phyloP scores from a whole-genome alignment of 2,888 invertebrate species.

The Meandrusa payeni region DNA sequence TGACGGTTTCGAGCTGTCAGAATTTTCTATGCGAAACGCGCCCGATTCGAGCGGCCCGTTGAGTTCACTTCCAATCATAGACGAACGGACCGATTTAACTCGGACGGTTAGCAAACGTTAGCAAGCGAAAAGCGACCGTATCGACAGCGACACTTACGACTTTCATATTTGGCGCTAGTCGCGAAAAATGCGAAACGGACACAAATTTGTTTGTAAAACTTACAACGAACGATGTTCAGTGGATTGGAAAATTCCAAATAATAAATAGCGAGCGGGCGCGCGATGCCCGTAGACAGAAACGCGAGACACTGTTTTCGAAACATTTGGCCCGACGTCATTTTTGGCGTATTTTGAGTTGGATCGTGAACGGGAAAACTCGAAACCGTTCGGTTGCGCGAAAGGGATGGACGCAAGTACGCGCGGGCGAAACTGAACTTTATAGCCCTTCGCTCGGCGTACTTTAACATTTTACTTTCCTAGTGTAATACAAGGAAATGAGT shows the following conservation, averaged over 20 bases:
- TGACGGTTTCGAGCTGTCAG: conserved; percentile 74
- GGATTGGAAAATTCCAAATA: conserved; percentile 84
- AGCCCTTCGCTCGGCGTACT: conserved; percentile 45
- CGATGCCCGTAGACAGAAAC: conserved; percentile 66
- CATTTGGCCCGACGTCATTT: conserved; percentile 77
- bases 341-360: conserved; percentile 81
- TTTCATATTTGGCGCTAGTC: conserved; percentile 72
- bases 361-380: conserved; percentile 79
- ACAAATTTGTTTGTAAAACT: conserved; percentile 76
- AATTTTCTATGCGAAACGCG: conserved; percentile 68
- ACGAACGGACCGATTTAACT: conserved; percentile 41
- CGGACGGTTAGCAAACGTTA: conserved; percentile 47
- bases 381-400: conserved; percentile 72
- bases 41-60: conserved; percentile 38
- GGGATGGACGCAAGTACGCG: conserved; percentile 47
- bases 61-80: conserved; percentile 30
- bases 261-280: conserved; percentile 64
- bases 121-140: conserved; percentile 56
- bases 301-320: conserved; percentile 79
- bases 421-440: conserved; percentile 64
- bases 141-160: conserved; percentile 56
- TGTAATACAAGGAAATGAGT: conserved; percentile 49
- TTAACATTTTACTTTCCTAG: conserved; percentile 54
- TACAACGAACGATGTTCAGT: conserved; percentile 70
- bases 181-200: conserved; percentile 75